Conservation (phyloP, 2,888 invertebrate genomes). For the Tenthredo distinguenda region DNA sequence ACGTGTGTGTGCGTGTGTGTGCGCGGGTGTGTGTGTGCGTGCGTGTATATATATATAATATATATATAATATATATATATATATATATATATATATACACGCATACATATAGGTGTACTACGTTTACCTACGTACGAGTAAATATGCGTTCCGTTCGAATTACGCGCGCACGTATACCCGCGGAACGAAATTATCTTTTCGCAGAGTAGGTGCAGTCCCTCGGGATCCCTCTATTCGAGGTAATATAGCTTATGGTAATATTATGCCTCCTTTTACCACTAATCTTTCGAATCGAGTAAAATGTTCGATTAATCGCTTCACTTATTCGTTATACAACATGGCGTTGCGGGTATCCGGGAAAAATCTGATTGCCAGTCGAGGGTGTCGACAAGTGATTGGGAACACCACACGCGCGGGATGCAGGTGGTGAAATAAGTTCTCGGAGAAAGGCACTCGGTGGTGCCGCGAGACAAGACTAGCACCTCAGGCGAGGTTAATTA, state of each 20-base stretch:
- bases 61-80: too few species aligned
- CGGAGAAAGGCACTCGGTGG: background rate
- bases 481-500: conserved; percentile 63
- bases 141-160: background rate
- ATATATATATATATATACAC: too few species aligned
- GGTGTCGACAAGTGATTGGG: background rate
- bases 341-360: background rate
- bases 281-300: background rate
- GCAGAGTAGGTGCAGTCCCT: background rate
- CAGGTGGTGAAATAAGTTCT: background rate
- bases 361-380: background rate
- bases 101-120: too few species aligned
- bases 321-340: background rate
- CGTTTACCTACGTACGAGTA: background rate
- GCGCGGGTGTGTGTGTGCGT: background rate
- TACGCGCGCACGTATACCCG: background rate
- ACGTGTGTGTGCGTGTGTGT: background rate
- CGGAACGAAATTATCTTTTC: background rate
- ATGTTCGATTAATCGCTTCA: background rate
- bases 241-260: background rate
- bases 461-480: conserved; percentile 20
- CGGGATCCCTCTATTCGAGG: background rate
- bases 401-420: background rate
- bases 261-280: background rate
- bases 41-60: too few species aligned